phyloP scores from a whole-genome alignment of 2,888 invertebrate genomes.

The Caenorhabditis sulstoni region DNA sequence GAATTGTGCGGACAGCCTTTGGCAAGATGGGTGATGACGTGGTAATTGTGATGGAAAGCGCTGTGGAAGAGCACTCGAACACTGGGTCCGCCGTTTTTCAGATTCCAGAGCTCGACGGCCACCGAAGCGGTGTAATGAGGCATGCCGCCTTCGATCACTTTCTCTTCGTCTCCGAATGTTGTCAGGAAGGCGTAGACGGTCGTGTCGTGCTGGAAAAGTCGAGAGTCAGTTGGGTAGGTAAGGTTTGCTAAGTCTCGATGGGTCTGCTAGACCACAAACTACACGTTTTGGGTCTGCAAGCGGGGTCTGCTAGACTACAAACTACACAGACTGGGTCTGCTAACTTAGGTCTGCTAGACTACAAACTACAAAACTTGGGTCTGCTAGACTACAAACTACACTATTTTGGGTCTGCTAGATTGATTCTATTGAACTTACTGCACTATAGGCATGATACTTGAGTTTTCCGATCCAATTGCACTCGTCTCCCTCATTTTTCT shows the following conservation, averaged over 20 bases:
- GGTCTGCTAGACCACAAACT: neutral
- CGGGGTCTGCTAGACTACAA: neutral
- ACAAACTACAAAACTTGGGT: too few relatives aligned
- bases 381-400: too few relatives aligned
- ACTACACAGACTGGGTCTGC: too few relatives aligned
- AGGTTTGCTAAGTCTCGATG: too few relatives aligned
- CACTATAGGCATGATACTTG: slow-evolving; percentile 79
- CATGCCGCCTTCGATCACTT: slow-evolving; percentile 75
- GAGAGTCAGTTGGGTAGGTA: neutral
- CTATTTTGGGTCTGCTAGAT: too few relatives aligned
- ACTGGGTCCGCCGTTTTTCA: slow-evolving; percentile 68
- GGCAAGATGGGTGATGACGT: slow-evolving; percentile 72
- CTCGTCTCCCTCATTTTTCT: slow-evolving; percentile 57
- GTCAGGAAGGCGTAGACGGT: slow-evolving; percentile 76
- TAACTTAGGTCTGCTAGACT: too few relatives aligned
- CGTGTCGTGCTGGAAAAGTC: slow-evolving; percentile 75
- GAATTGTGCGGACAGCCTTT: slow-evolving; percentile 71
- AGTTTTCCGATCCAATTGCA: slow-evolving; percentile 70
- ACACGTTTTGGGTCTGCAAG: too few relatives aligned
- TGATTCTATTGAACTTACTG: slow-evolving; percentile 69
- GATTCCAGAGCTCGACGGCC: slow-evolving; percentile 76
- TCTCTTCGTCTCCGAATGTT: slow-evolving; percentile 77
- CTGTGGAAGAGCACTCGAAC: slow-evolving; percentile 75
- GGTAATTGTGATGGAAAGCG: slow-evolving; percentile 76
- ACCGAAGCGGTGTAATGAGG: slow-evolving; percentile 78